phyloP scores from a whole-genome alignment of 1,140 invertebrate species.

The Ceratitis capitata region DNA sequence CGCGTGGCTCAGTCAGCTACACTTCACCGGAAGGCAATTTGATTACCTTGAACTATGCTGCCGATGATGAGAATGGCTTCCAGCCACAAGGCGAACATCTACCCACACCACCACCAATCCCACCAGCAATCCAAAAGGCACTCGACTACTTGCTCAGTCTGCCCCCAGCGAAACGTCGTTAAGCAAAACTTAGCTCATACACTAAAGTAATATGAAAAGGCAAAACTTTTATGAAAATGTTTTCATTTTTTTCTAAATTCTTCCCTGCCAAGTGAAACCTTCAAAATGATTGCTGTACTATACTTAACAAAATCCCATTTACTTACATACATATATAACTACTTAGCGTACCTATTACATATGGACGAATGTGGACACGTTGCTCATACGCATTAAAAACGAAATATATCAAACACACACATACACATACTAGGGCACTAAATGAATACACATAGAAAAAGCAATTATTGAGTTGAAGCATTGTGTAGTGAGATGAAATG shows the following conservation, averaged over 20 bases:
- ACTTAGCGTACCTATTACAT: background rate
- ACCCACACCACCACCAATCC: constrained; percentile 79
- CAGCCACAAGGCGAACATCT: constrained; percentile 76
- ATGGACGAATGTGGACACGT: constrained; percentile 35
- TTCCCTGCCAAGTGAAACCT: background rate
- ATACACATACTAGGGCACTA: background rate
- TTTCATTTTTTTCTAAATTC: background rate
- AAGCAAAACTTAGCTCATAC: constrained; percentile 25
- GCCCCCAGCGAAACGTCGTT: constrained; percentile 63
- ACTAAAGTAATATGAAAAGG: background rate
- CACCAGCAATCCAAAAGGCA: constrained; percentile 79
- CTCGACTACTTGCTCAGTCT: constrained; percentile 72
- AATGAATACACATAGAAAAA: background rate
- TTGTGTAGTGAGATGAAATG: background rate
- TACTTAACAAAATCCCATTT: background rate
- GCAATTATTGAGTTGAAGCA: constrained; percentile 6
- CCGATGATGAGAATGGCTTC: constrained; percentile 82
- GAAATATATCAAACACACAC: background rate
- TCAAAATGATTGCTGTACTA: constrained; percentile 23
- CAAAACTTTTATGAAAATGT: background rate
- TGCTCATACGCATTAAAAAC: constrained; percentile 2
- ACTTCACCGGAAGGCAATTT: constrained; percentile 83
- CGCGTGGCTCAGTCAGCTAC: constrained; percentile 80
- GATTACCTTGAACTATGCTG: constrained; percentile 79
- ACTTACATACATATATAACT: background rate